Percentiles rank a stretch among this genome's conserved stretches.
Conservation (phyloP, 2,888 invertebrate genomes). For the Clivina fossor region DNA sequence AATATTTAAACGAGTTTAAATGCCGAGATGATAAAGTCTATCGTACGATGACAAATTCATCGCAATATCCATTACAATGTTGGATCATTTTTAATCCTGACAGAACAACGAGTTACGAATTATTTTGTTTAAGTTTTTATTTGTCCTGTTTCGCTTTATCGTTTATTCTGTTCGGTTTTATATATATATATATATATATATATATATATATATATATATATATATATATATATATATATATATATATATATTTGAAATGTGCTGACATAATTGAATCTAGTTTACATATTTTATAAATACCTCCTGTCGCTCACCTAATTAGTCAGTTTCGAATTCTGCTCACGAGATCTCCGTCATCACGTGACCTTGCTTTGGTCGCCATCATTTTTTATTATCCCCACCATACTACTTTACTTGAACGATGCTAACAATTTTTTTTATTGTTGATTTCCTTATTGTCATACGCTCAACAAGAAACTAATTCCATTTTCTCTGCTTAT, state of each 20-base stretch:
- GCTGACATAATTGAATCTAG: slow-evolving; percentile 32
- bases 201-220: no score
- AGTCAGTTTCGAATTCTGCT: slow-evolving; percentile 28
- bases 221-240: slow-evolving; percentile 3
- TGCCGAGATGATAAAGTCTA: not conserved
- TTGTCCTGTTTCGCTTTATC: slow-evolving; percentile 18
- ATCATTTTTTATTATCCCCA: not conserved
- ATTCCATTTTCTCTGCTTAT: no score
- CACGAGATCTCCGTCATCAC: slow-evolving; percentile 22
- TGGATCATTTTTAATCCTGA: slow-evolving; percentile 21
- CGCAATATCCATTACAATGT: no score
- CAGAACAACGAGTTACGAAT: not conserved
- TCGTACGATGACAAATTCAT: no score
- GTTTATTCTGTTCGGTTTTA: no score
- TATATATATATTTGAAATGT: slow-evolving; percentile 12
- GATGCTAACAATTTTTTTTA: not conserved
- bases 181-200: no score
- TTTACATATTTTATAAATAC: slow-evolving; percentile 34
- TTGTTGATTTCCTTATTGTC: no score
- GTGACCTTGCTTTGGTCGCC: slow-evolving; percentile 17
- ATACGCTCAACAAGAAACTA: no score
- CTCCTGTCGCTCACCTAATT: slow-evolving; percentile 29
- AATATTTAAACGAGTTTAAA: no score
- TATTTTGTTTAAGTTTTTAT: slow-evolving; percentile 7
- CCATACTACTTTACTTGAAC: not conserved